Conservation (phyloP, 2,113 vertebrate species). For the Neogale vison region DNA sequence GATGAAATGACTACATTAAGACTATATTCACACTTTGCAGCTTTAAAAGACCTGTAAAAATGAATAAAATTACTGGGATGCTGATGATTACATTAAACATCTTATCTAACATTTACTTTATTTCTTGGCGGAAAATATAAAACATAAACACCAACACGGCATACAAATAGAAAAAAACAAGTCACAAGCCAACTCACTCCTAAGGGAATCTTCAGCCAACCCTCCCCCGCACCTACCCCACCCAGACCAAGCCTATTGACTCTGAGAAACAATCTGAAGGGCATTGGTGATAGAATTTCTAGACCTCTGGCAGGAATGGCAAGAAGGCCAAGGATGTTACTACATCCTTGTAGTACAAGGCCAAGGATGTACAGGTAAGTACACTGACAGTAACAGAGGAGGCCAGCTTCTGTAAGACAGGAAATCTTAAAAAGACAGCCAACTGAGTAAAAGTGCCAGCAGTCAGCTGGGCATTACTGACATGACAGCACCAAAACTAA, state of each 20-base stretch:
- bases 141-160: conserved; percentile 9
- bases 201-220: neutral
- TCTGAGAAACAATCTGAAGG: neutral
- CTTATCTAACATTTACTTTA: neutral
- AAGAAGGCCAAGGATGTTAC: neutral
- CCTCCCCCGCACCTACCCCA: neutral
- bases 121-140: conserved; percentile 43
- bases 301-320: neutral
- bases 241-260: neutral
- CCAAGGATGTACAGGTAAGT: neutral
- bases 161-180: conserved; percentile 33
- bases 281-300: neutral
- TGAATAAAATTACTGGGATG: neutral
- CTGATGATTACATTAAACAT: conserved; percentile 15
- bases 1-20: conserved; percentile 34
- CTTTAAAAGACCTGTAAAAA: conserved; percentile 34
- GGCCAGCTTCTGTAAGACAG: neutral
- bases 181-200: neutral
- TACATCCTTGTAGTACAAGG: neutral
- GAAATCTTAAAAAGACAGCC: neutral
- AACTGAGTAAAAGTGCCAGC: neutral
- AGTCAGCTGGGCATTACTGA: neutral
- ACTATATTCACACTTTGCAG: neutral
- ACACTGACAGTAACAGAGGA: neutral
- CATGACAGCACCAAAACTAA: neutral